These are phyloP conservation scores for Cryptotis parvus DNA, from an alignment of 2,113 vertebrate genomes.

Conservation along the genomic window DNA sequence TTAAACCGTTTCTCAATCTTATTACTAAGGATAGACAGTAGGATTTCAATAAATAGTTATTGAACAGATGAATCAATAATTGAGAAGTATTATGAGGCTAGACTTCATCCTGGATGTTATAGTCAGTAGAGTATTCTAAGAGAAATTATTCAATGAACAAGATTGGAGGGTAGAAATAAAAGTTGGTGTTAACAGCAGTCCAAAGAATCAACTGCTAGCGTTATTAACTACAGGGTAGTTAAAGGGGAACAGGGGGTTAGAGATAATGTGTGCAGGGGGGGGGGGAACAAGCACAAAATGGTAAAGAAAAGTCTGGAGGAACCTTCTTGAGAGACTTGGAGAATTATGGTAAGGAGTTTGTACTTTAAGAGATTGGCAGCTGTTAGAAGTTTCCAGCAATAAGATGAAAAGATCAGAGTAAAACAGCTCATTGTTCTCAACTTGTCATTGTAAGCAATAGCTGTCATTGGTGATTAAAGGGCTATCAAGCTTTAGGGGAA, in stretches of 20 bases:
- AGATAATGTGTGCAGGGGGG: background rate
- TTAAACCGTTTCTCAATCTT: conserved; percentile 30
- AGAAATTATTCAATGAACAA: background rate
- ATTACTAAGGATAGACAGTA: background rate
- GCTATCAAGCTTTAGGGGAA: conserved; percentile 7
- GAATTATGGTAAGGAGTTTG: background rate
- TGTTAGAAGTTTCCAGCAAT: conserved; percentile 12
- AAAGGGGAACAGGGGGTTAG: background rate
- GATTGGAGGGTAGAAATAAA: background rate
- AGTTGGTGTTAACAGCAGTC: rapidly evolving
- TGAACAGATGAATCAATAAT: background rate
- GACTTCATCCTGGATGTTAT: background rate
- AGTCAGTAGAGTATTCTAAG: background rate
- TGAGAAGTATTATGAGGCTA: background rate
- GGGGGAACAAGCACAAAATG: too few relatives aligned
- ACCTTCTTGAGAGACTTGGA: background rate
- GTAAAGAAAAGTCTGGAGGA: background rate
- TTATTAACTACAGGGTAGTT: background rate
- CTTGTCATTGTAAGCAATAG: conserved; percentile 5
- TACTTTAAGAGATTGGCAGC: conserved; percentile 30
- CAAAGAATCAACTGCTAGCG: background rate
- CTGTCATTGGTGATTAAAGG: conserved; percentile 42
- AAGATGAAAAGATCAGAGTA: conserved; percentile 50
- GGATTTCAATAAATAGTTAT: background rate
- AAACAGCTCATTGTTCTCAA: conserved; percentile 45